These are phyloP conservation scores for Cerceris ruficornis DNA, from an alignment of 2,888 invertebrate species.

Conservation along the genomic window DNA sequence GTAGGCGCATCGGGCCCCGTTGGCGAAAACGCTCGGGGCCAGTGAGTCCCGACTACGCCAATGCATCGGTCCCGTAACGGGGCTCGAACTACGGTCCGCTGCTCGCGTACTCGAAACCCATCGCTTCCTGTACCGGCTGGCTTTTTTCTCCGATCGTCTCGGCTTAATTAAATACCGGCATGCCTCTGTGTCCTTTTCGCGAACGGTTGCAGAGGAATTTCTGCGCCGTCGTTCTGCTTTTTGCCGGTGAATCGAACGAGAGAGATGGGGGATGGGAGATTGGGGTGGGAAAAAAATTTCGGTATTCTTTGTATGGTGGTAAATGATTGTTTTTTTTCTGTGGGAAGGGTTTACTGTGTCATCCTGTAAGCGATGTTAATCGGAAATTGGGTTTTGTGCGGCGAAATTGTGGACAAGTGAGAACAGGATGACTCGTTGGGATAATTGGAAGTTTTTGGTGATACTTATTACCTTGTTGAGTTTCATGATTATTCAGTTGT, in stretches of 20 bases:
- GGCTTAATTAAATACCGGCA: slow-evolving; percentile 67
- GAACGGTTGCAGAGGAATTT: slow-evolving; percentile 31
- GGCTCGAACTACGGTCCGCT: slow-evolving; percentile 58
- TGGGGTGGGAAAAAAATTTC: too few relatives aligned
- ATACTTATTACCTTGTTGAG: too few relatives aligned
- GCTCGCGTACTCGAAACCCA: slow-evolving; percentile 67
- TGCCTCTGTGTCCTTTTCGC: slow-evolving; percentile 35
- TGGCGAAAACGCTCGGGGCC: slow-evolving; percentile 3
- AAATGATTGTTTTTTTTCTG: too few relatives aligned
- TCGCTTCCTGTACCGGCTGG: slow-evolving; percentile 66
- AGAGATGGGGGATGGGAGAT: background rate
- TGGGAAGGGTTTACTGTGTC: too few relatives aligned
- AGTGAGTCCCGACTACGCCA: slow-evolving; percentile 58
- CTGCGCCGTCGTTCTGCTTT: slow-evolving; percentile 31
- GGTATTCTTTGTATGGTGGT: too few relatives aligned
- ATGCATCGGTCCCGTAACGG: slow-evolving; percentile 66
- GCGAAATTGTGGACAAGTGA: too few relatives aligned
- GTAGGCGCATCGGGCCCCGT: background rate
- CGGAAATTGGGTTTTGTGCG: too few relatives aligned
- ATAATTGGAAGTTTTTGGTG: too few relatives aligned
- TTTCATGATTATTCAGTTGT: too few relatives aligned
- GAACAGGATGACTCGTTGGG: too few relatives aligned
- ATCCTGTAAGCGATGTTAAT: too few relatives aligned
- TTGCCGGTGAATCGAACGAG: background rate
- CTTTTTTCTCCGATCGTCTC: slow-evolving; percentile 59